Evolutionary conservation across 2,888 invertebrate genomes (phyloP), one percentile per base, ranked within the genome.

Genomic region (Chrysodeixis includens): DNA sequence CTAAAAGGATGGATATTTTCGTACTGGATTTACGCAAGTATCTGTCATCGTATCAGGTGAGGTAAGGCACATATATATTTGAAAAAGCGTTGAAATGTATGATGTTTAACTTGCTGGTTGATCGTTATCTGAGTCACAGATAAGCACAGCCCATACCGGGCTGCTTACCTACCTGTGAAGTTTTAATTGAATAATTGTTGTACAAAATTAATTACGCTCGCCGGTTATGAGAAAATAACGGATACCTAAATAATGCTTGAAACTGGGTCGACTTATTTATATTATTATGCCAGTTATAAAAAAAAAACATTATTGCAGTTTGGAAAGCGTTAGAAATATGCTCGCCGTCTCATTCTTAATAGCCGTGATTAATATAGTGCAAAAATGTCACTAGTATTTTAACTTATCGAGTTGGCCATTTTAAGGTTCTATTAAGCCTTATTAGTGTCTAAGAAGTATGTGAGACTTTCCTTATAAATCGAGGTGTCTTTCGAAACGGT

Each of bases 401-500:
- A 65, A 52, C 46, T 26, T 53, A 44, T 57, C 18, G 44, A 32
- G 54, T 62, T 44, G 49, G 14, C 66, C 57, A 55, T 70, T 73
- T 69, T 57, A 56, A 57, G 56, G 20, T 14, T 66, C 62, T 66
- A 63, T 68, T 70, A 65, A 62, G 62, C 12, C 60, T 54, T 66
- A 78, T 73, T 70, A 72, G 57, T 26, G 55, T 69, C 62, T n/a
- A 58, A 35, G 22, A 20, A 72, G 57, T 63, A 68, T 68, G 64
- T 56, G 56, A 75, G 58, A 56, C 55, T 35, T 63, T n/a, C 69
- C 62, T 69, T 20, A 20, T 49, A 49, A 1, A 49, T 20, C 18
- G 9, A 49, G 46, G 46, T 49, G 46, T 49, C 46, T 76, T 62
- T 58, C 66, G 12, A 57, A 22, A 20, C 26, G 7, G 52, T 58